These are phyloP conservation scores for Spea multiplicata DNA, from an alignment of 2,113 vertebrate species.

Conservation along the genomic window DNA sequence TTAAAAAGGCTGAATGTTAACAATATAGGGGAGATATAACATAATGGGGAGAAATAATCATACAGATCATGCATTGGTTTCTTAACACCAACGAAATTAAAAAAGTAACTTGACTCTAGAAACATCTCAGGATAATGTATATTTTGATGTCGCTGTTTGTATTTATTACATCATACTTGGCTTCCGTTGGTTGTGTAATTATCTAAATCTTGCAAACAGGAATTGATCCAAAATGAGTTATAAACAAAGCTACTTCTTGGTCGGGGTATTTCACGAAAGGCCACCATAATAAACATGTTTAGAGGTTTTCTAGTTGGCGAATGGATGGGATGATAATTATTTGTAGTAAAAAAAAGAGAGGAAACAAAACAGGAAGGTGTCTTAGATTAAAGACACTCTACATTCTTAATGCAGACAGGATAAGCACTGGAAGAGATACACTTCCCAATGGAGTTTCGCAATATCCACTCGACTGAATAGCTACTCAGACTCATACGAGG, in stretches of 20 bases:
- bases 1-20: too few relatives aligned
- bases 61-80: too few relatives aligned
- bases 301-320: not conserved
- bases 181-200: too few relatives aligned
- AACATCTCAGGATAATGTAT: too few relatives aligned
- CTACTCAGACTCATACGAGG: not conserved
- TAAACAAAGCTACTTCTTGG: not conserved
- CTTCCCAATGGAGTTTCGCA: constrained; percentile 31
- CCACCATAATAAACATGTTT: not conserved
- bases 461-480: constrained; percentile 20
- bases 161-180: too few relatives aligned
- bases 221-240: too few relatives aligned
- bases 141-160: too few relatives aligned
- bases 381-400: constrained; percentile 23
- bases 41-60: too few relatives aligned
- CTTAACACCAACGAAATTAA: too few relatives aligned
- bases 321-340: constrained; percentile 14
- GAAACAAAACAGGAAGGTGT: constrained; percentile 35
- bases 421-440: constrained; percentile 25
- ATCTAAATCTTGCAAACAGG: too few relatives aligned
- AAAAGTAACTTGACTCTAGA: too few relatives aligned
- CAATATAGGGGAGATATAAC: too few relatives aligned
- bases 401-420: constrained; percentile 11
- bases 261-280: not conserved
- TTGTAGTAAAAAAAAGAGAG: constrained; percentile 1